These are phyloP conservation scores for Pelagia noctiluca DNA, from an alignment of 30 jellyfish, hydroid and myxozoan genomes.

Conservation along the genomic window DNA sequence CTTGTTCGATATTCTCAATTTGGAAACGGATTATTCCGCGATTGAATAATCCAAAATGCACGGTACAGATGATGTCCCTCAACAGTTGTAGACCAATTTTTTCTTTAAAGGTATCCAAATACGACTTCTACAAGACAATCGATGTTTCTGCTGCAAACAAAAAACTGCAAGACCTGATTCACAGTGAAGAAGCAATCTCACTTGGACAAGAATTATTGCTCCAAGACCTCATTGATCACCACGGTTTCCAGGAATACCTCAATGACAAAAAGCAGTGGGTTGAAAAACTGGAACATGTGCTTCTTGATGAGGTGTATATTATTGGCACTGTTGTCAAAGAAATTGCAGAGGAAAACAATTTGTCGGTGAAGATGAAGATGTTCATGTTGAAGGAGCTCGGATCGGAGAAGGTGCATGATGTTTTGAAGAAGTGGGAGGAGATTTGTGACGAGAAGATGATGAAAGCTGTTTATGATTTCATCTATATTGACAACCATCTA, in stretches of 20 bases:
- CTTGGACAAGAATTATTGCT: constrained; percentile 46
- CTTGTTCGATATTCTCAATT: too few relatives aligned
- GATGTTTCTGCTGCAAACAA: constrained; percentile 34
- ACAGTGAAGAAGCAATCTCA: neutral
- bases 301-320: constrained; percentile 51
- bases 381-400: constrained; percentile 39
- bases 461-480: constrained; percentile 32
- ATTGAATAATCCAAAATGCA: too few relatives aligned
- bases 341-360: constrained; percentile 13
- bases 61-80: too few relatives aligned
- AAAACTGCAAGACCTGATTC: neutral
- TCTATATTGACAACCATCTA: constrained; percentile 8
- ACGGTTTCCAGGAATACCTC: constrained; percentile 37
- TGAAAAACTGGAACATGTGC: constrained; percentile 36
- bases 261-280: constrained; percentile 28
- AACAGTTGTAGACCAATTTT: too few relatives aligned
- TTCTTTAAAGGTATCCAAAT: too few relatives aligned
- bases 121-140: too few relatives aligned
- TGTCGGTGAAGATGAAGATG: constrained; percentile 55
- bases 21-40: too few relatives aligned
- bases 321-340: constrained; percentile 49
- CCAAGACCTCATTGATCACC: too few relatives aligned
- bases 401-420: constrained; percentile 19
- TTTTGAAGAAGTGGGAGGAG: constrained; percentile 32
- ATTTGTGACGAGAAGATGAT: constrained; percentile 30